These are phyloP conservation scores for Muscicapa striata DNA, from an alignment of 2,797 vertebrate genomes.

Conservation along the genomic window DNA sequence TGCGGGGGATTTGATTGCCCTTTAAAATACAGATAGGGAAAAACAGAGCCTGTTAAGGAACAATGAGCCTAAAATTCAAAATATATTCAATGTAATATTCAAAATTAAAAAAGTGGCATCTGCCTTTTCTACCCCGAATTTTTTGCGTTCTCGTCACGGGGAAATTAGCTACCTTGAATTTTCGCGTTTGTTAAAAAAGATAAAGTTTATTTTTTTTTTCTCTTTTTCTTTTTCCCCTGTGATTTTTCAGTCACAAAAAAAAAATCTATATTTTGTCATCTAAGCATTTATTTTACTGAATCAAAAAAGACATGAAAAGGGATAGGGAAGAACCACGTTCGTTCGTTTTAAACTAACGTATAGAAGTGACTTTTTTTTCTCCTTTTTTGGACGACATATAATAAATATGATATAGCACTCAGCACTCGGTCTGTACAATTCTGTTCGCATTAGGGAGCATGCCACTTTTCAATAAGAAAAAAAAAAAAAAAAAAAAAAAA, in stretches of 20 bases:
- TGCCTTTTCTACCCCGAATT: neutral
- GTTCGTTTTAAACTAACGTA: constrained; percentile 73
- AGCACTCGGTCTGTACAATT: constrained; percentile 81
- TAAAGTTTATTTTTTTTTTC: constrained; percentile 78
- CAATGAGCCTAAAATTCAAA: neutral
- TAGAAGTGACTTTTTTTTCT: constrained; percentile 76
- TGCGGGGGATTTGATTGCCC: neutral
- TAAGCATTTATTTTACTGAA: constrained; percentile 84
- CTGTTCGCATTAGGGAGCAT: constrained; percentile 81
- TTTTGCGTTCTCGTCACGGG: neutral
- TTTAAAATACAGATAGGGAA: neutral
- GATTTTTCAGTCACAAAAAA: constrained; percentile 72
- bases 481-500: constrained; percentile 75
- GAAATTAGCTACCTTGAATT: constrained; percentile 74
- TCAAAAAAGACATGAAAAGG: constrained; percentile 80
- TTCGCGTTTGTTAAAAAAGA: constrained; percentile 81
- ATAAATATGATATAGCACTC: constrained; percentile 87
- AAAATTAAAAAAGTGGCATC: constrained; percentile 24
- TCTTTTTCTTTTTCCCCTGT: neutral
- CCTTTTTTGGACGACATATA: constrained; percentile 79
- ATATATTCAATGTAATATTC: neutral
- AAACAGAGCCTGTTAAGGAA: constrained; percentile 10
- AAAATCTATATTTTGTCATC: constrained; percentile 77
- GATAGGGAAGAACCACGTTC: constrained; percentile 57
- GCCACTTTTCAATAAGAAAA: constrained; percentile 81